phyloP scores from a whole-genome alignment of 2,888 invertebrate genomes.

The Ormyrus thymus region DNA sequence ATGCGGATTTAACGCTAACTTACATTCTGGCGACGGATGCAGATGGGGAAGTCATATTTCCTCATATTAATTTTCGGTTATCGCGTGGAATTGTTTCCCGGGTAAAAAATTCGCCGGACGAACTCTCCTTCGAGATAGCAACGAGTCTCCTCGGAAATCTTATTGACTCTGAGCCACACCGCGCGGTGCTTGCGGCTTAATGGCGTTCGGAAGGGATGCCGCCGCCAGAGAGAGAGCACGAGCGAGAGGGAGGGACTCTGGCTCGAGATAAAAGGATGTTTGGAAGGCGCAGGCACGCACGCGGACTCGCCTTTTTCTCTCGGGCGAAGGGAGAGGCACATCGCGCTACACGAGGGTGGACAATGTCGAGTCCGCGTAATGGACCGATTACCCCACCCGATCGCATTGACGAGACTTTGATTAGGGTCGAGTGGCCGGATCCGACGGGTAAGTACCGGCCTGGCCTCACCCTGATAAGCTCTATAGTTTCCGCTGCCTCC shows the following conservation, averaged over 20 bases:
- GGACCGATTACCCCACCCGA: conserved; percentile 74
- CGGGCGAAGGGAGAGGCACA: conserved; percentile 42
- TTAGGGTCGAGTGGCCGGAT: conserved; percentile 75
- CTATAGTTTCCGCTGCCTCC: not conserved
- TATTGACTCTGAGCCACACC: not conserved
- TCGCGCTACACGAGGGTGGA: conserved; percentile 64
- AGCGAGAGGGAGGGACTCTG: conserved; percentile 28
- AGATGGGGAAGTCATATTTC: too few relatives aligned
- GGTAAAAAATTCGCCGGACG: too few relatives aligned
- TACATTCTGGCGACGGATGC: too few relatives aligned
- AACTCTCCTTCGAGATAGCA: not conserved
- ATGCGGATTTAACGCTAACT: too few relatives aligned
- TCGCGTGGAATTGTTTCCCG: too few relatives aligned
- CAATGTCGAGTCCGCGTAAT: conserved; percentile 72
- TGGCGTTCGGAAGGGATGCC: not conserved
- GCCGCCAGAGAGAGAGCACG: not conserved
- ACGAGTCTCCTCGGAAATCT: conserved; percentile 11
- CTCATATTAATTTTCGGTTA: too few relatives aligned
- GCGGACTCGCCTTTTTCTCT: conserved; percentile 19
- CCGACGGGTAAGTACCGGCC: conserved; percentile 70
- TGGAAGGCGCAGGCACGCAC: conserved; percentile 56
- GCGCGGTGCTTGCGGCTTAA: not conserved
- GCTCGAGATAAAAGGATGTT: conserved; percentile 58
- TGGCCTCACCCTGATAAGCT: not conserved
- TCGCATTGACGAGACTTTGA: conserved; percentile 75